Percentiles rank a stretch among this genome's conserved stretches.
phyloP scores from a whole-genome alignment of 2,888 invertebrate genomes.

The Ceraclea dissimilis region DNA sequence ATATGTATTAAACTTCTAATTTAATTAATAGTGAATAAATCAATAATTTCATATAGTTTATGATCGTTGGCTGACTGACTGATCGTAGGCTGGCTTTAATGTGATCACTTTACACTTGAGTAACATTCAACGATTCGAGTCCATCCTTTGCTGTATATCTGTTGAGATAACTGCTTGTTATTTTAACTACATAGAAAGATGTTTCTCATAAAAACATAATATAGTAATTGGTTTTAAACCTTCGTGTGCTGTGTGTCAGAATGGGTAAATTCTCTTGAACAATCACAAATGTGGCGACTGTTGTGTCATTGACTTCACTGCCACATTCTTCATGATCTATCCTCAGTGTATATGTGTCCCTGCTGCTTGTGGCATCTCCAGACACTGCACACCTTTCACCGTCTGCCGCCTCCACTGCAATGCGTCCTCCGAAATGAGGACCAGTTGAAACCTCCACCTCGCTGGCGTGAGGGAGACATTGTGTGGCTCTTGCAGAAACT shows the following conservation, averaged over 20 bases:
- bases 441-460: constrained; percentile 79
- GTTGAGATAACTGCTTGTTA: no score
- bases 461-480: constrained; percentile 71
- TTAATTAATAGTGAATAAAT: no score
- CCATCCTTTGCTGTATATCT: no score
- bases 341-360: constrained; percentile 65
- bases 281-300: constrained; percentile 73
- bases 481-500: constrained; percentile 77
- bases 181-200: no score
- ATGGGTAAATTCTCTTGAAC: constrained; percentile 79
- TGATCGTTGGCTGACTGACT: no score
- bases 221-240: constrained; percentile 34
- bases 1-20: no score
- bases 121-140: no score
- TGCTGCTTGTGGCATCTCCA: constrained; percentile 64
- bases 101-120: no score
- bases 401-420: constrained; percentile 65
- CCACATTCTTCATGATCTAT: constrained; percentile 70
- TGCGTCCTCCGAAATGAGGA: constrained; percentile 71
- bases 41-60: no score
- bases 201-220: no score
- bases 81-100: no score
- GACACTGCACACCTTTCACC: constrained; percentile 66
- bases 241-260: constrained; percentile 70
- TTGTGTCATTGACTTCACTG: constrained; percentile 67